Conservation (phyloP, 1,140 invertebrate species). For the Archivesica marissinica region DNA sequence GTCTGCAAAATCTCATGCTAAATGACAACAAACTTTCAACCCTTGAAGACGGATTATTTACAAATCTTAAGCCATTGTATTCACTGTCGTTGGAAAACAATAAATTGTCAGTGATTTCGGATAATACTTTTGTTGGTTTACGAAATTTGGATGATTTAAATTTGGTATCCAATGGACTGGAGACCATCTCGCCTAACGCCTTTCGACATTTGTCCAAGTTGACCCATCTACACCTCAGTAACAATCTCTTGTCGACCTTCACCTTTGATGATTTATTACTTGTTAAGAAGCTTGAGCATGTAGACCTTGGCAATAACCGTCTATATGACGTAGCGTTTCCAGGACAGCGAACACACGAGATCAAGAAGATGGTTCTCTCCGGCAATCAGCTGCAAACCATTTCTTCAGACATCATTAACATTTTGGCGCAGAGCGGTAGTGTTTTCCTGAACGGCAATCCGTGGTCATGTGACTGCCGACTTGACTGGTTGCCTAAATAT, state of each 20-base stretch:
- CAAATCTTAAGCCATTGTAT: slow-evolving; percentile 43
- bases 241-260: slow-evolving; percentile 54
- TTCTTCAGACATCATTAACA: slow-evolving; percentile 13
- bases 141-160: slow-evolving; percentile 58
- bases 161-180: slow-evolving; percentile 48
- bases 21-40: slow-evolving; percentile 56
- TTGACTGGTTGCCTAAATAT: slow-evolving; percentile 54
- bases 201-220: slow-evolving; percentile 53
- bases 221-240: slow-evolving; percentile 41
- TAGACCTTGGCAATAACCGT: slow-evolving; percentile 49
- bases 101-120: slow-evolving; percentile 44
- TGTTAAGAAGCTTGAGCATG: slow-evolving; percentile 30
- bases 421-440: slow-evolving; percentile 38
- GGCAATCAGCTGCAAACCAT: slow-evolving; percentile 58
- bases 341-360: neutral
- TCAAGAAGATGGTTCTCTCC: slow-evolving; percentile 42
- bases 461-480: slow-evolving; percentile 63
- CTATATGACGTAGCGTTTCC: slow-evolving; percentile 31
- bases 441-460: slow-evolving; percentile 59
- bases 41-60: slow-evolving; percentile 54
- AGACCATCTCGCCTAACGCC: slow-evolving; percentile 22
- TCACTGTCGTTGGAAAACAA: slow-evolving; percentile 60
- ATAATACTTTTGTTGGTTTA: slow-evolving; percentile 60
- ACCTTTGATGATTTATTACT: slow-evolving; percentile 20
- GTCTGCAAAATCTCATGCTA: slow-evolving; percentile 56